Percentiles rank a stretch among this genome's conserved stretches.
These are phyloP conservation scores for Acanthosepion esculentum DNA, from an alignment of 2,888 invertebrate species.

Conservation along the genomic window DNA sequence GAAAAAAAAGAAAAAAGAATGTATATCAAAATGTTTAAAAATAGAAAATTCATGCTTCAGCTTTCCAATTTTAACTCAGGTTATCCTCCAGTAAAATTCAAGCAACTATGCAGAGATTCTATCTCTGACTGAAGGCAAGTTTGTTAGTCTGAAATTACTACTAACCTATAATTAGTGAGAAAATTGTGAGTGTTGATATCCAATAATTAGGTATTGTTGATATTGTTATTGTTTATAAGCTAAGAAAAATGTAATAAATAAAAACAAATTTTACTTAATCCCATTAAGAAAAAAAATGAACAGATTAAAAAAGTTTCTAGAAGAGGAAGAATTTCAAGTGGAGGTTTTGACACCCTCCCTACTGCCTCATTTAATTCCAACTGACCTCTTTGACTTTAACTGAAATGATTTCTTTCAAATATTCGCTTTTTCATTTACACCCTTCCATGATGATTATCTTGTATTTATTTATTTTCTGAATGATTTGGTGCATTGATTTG, in stretches of 20 bases:
- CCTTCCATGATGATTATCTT: slow-evolving; percentile 34
- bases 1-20: slow-evolving; percentile 50
- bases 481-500: background rate
- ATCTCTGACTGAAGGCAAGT: too few species aligned
- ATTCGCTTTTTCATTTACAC: background rate
- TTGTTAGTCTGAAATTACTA: too few species aligned
- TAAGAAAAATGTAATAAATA: too few species aligned
- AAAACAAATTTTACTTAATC: too few species aligned
- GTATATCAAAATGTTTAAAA: background rate
- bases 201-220: too few species aligned
- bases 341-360: background rate
- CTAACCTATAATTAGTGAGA: too few species aligned
- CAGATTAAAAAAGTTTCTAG: background rate
- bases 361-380: background rate
- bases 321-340: background rate
- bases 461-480: background rate
- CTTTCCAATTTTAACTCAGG: too few species aligned
- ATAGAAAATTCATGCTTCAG: background rate
- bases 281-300: background rate
- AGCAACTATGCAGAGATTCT: too few species aligned
- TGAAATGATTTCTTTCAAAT: slow-evolving; percentile 40
- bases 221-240: too few species aligned
- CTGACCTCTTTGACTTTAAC: slow-evolving; percentile 48
- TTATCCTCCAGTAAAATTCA: too few species aligned
- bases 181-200: too few species aligned